phyloP scores from a whole-genome alignment of 2,888 invertebrate genomes.

The Syrista parreyssii region DNA sequence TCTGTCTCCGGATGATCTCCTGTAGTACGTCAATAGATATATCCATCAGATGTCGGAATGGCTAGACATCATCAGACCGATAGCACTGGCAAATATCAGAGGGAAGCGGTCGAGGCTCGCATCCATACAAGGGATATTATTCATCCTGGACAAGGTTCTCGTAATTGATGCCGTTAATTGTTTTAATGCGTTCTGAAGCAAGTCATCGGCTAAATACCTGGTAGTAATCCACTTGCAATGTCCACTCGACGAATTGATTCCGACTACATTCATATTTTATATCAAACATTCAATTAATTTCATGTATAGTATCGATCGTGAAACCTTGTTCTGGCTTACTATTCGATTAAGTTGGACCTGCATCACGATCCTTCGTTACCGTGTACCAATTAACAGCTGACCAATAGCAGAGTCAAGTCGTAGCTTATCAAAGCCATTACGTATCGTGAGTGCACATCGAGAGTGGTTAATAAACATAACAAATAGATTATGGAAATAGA shows the following conservation, averaged over 20 bases:
- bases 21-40: slow-evolving; percentile 21
- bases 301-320: not conserved
- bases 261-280: not conserved
- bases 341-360: not conserved
- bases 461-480: not conserved
- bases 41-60: not conserved
- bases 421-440: not conserved
- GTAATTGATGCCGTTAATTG: not conserved
- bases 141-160: not conserved
- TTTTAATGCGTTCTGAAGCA: not conserved
- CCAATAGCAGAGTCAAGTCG: not conserved
- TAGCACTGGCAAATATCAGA: not conserved
- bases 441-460: not conserved
- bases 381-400: no score
- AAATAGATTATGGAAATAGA: not conserved
- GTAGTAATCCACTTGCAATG: not conserved
- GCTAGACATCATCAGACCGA: not conserved
- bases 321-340: not conserved
- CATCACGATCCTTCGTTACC: no score
- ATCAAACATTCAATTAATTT: not conserved
- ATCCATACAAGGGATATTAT: not conserved
- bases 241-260: not conserved
- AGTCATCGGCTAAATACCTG: not conserved
- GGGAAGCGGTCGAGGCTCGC: not conserved
- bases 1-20: slow-evolving; percentile 59